Evolutionary conservation across 2,888 invertebrate species (phyloP), one percentile per base, ranked within the genome.

Genomic region (Lamproptera curius): DNA sequence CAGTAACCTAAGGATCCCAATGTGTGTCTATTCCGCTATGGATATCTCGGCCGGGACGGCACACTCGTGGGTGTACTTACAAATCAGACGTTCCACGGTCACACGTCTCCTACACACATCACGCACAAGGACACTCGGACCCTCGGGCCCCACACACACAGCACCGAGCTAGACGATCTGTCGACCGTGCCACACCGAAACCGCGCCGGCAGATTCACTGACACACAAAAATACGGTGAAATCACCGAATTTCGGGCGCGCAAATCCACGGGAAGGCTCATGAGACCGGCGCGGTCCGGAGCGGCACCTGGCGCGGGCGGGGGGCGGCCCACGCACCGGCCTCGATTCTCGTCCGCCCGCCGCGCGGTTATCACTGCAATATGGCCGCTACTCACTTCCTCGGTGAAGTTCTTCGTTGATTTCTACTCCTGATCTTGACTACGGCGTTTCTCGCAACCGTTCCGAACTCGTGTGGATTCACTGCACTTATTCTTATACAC

Each of bases 211-310:
- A 72, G 74, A 73, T 77, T 73, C 85, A 83, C 85, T 77, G 66
- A 75, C 71, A 82, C 86, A 74, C 74, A 70, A 76, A 76, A 82
- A 75, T 77, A 76, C 74, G 76, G 76, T 66, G 74, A 71, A 80
- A 82, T 70, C 79, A 83, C 78, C 82, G 74, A 83, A 80, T 82
- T 83, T 80, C 72, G 82, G 85, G 82, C 79, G 84, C 82, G 86
- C 88, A 88, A 87, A 88, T 89, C 89, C 89, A 85, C 82, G 76
- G 85, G 84, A 83, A 82, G 84, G 85, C 78, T 85, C 76, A 69
- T 83, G 85, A 89, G 88, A 88, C 86, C 89, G 89, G 89, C 89
- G 89, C 90, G 89, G 89, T 86, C 86, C 89, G 87, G 89, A 88
- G 89, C 87, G 88, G 84, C 84, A 80, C 83, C 82, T 80, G 83